Evolutionary conservation across 2,888 invertebrate species (phyloP).

Genomic region (Epinotia bilunana): DNA sequence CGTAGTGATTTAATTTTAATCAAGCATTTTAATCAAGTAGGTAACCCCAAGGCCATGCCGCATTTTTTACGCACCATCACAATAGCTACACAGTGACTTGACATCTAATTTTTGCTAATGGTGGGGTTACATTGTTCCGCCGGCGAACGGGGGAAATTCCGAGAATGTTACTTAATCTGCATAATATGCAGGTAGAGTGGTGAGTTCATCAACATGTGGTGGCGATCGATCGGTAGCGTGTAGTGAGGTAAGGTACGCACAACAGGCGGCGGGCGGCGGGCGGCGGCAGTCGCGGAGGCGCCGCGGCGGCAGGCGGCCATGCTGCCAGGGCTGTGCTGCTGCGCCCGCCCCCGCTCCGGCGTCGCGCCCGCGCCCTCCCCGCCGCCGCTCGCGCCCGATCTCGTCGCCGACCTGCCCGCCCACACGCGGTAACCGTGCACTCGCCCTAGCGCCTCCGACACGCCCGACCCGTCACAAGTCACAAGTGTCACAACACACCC

Average conservation of each 20-base stretch:
- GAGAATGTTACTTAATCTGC: slow-evolving; percentile 62
- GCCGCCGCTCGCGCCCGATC: slow-evolving; percentile 65
- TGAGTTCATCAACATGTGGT: slow-evolving; percentile 71
- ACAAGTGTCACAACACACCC: slow-evolving; percentile 23
- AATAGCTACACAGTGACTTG: slow-evolving; percentile 31
- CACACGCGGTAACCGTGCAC: slow-evolving; percentile 70
- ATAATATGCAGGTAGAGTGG: slow-evolving; percentile 69
- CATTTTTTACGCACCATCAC: slow-evolving; percentile 14
- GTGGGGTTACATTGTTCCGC: slow-evolving; percentile 29
- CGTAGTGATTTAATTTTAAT: background rate
- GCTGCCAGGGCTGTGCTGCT: slow-evolving; percentile 71
- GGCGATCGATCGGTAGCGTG: slow-evolving; percentile 61
- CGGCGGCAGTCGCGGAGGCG: slow-evolving; percentile 73
- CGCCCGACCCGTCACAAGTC: slow-evolving; percentile 40
- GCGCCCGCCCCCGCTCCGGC: slow-evolving; percentile 59
- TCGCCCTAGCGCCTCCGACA: slow-evolving; percentile 46
- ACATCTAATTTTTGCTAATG: slow-evolving; percentile 39
- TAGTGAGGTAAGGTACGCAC: slow-evolving; percentile 47
- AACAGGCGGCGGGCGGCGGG: slow-evolving; percentile 55
- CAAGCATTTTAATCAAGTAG: slow-evolving; percentile 15
- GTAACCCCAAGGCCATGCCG: slow-evolving; percentile 36
- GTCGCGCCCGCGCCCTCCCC: slow-evolving; percentile 56
- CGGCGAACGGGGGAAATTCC: slow-evolving; percentile 50
- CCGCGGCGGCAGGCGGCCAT: slow-evolving; percentile 74
- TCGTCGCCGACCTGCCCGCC: slow-evolving; percentile 75